Evolutionary conservation across 1,140 invertebrate species (phyloP).

Genomic region (Drosophila pectinifera): DNA sequence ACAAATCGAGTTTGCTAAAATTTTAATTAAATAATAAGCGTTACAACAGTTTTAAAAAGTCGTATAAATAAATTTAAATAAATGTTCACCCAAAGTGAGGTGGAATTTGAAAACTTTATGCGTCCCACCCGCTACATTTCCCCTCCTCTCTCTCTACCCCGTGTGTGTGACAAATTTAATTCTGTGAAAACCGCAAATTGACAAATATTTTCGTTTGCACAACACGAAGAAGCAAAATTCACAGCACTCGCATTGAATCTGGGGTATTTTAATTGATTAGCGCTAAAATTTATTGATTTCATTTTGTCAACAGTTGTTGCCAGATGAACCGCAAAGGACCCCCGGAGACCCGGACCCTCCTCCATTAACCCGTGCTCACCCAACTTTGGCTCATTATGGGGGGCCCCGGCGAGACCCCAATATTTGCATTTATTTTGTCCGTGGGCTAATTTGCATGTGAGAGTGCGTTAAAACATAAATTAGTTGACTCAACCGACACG

Average conservation of each 20-base stretch:
- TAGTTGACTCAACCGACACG: constrained; percentile 37
- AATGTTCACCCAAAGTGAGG: constrained; percentile 40
- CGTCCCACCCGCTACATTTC: not conserved
- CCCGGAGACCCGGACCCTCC: constrained; percentile 10
- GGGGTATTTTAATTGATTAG: constrained; percentile 77
- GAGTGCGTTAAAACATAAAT: constrained; percentile 75
- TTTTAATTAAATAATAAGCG: constrained; percentile 75
- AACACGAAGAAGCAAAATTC: constrained; percentile 34
- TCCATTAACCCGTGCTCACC: constrained; percentile 17
- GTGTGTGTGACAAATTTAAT: constrained; percentile 71
- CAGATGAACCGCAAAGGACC: constrained; percentile 57
- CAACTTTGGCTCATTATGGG: constrained; percentile 63
- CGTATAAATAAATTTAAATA: constrained; percentile 74
- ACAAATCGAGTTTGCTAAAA: constrained; percentile 68
- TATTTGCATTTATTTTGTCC: constrained; percentile 49
- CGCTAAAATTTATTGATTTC: constrained; percentile 81
- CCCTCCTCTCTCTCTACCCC: not conserved
- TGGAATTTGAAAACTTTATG: constrained; percentile 50
- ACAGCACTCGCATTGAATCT: constrained; percentile 38
- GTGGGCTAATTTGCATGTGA: constrained; percentile 75
- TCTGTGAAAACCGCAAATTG: constrained; percentile 77
- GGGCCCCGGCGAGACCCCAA: constrained; percentile 7
- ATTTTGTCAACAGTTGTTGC: constrained; percentile 78
- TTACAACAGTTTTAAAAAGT: constrained; percentile 78
- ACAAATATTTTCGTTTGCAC: constrained; percentile 78